Base-by-base conservation (phyloP, 1,140 invertebrate genomes). In the Drosophila yakuba region DNA sequence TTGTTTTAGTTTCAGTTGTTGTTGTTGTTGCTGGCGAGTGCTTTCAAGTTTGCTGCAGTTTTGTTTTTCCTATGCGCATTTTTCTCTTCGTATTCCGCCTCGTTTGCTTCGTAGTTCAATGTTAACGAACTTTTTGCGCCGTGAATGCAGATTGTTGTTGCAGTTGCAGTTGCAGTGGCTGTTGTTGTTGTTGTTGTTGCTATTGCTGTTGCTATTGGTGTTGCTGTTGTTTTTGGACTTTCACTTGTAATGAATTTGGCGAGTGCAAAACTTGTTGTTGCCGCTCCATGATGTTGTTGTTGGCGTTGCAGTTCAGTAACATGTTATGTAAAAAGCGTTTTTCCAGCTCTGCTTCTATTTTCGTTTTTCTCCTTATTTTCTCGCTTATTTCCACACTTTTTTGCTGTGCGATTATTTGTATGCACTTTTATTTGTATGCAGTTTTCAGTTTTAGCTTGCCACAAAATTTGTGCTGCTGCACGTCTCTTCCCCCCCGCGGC, bases 281-380 rank as follows among this genome's bases (percentile, higher is more conserved):
- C 52, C 32, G 77, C 35, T 61, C 56, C 36, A 28, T n/a, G 63
- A 60, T 68, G 58, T 35, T 75, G 60, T 36, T 79, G 76, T 73
- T 77, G 51, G 67, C 74, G 20, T 20, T 20, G 83, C 82, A 86
- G 90, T 91, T 91, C 90, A 91, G 91, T 91, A 91, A 91, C 90
- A 91, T 91, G 90, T 91, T 91, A 91, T 91, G 90, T 91, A 91
- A 91, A 91, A 91, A 91, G 78, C 77, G 83, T 91, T 91, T 91
- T 91, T 74, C 74, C 85, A 81, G 78, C 81, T 78, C 77, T 88
- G 76, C 61, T 66, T 74, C 56, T 67, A 50, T 54, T 78, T 77
- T 61, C 63, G 62, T 60, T 80, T 72, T 62, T 59, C 23, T 66
- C 48, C 57, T 41, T 20, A 20, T 20, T 20, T 20, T 20, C 20